Evolutionary conservation across 2,113 vertebrate species (phyloP), one percentile per base, ranked within the genome.

Genomic region (Cinclus mexicanus): DNA sequence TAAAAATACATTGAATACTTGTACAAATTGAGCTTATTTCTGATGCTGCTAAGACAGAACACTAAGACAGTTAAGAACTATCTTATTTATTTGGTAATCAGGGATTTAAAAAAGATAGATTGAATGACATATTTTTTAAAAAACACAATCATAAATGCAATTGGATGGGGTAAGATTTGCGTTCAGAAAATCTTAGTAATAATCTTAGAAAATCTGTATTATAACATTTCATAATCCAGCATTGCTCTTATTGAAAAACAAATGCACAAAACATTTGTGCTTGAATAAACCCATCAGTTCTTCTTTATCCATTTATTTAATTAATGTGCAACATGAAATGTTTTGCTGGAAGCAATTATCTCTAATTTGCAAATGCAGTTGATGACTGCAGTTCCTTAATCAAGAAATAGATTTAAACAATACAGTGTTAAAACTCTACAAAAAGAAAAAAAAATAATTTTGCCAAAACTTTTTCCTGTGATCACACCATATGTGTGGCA

Each of bases 231-330:
- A 39, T 61, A 90, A 59, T 82, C 78, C 90, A 95, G 77, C 67
- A 94, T n/a, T 86, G 65, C 44, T 94, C 79, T 83, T 81, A 79
- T 25, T 75, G 82, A 92, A 86, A 93, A 94, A 19, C 24, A 94
- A 92, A 67, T 70, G 68, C 46, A 83, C 61, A 88, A 96, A 91
- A 12, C 42, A 61, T 93, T 95, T 95, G 88, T 94, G 57, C 64
- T 84, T 92, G 69, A 93, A 94, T 94, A 97, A 96, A 95, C 14
- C 3, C 41, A 12, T 31, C 57, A 70, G 46, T 46, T 94, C 26
- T 92, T 95, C 37, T 72, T 80, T 69, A 79, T 75, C 9, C 6
- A 64, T 60, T 76, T 68, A 68, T 76, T 94, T 75, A 19, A 72
- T 64, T 68, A 61, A 72, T n/a, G 13, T 50, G 10, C 14, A 83